These are phyloP conservation scores for Ectropis crepuscularia DNA, from an alignment of 2,888 invertebrate genomes.

Conservation along the genomic window DNA sequence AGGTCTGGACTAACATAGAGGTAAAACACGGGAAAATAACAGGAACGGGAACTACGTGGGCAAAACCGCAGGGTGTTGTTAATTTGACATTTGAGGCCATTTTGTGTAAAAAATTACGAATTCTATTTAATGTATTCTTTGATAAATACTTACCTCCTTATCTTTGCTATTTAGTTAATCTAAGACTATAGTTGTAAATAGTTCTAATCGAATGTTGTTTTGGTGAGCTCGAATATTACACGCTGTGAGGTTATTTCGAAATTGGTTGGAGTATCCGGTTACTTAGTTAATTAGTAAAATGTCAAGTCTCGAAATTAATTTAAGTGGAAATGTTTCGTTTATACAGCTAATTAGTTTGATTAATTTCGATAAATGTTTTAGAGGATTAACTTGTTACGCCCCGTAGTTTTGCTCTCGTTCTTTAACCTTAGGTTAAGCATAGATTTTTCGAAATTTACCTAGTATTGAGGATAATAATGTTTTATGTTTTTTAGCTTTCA, in stretches of 20 bases:
- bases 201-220: constrained; percentile 12
- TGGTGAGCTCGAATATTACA: constrained; percentile 7
- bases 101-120: neutral
- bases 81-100: too few species aligned
- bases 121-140: neutral
- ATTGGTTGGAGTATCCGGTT: constrained; percentile 28
- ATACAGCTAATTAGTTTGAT: constrained; percentile 25
- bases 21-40: too few species aligned
- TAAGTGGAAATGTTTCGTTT: constrained; percentile 19
- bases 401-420: too few species aligned
- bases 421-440: too few species aligned
- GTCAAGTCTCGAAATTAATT: constrained; percentile 23
- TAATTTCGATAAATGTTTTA: constrained; percentile 11
- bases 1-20: too few species aligned
- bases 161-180: constrained; percentile 1
- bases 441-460: too few species aligned
- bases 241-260: constrained; percentile 13
- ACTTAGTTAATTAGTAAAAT: constrained; percentile 27
- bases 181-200: constrained; percentile 4
- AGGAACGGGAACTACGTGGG: too few species aligned
- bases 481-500: too few species aligned
- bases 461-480: too few species aligned
- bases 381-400: neutral
- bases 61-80: too few species aligned
- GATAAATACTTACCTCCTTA: neutral